A percentile compares a stretch with the other conserved stretches of the same genome.
phyloP scores from a whole-genome alignment of 1,140 invertebrate genomes.

The Oedothorax gibbosus region DNA sequence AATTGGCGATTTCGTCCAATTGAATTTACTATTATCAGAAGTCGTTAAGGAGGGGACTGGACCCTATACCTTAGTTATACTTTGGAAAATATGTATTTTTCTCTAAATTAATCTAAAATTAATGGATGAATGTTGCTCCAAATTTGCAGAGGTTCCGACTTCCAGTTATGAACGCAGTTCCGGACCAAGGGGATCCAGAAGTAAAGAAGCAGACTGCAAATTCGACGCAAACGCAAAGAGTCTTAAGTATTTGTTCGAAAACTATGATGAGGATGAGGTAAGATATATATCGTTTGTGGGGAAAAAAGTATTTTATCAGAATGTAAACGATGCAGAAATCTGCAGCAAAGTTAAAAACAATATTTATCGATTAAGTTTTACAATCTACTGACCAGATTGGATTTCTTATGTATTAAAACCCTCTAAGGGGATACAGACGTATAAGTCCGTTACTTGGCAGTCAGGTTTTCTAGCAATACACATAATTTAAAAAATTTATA shows the following conservation, averaged over 20 bases:
- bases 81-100: not conserved
- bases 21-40: too few species aligned
- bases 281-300: not conserved
- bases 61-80: not conserved
- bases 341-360: not conserved
- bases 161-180: not conserved
- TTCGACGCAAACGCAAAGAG: not conserved
- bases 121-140: not conserved
- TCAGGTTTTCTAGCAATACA: too few species aligned
- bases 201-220: not conserved
- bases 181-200: not conserved
- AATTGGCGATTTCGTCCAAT: too few species aligned
- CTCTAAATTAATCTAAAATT: not conserved
- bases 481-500: too few species aligned
- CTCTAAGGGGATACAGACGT: too few species aligned
- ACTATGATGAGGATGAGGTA: conserved; percentile 13
- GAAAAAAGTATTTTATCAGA: not conserved
- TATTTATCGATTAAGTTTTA: not conserved
- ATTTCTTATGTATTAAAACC: too few species aligned
- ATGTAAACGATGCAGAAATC: not conserved
- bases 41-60: not conserved
- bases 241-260: not conserved
- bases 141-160: not conserved
- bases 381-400: not conserved
- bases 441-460: too few species aligned